Evolutionary conservation across 2,888 invertebrate species (phyloP).

Genomic region (Diadegma fenestrale): DNA sequence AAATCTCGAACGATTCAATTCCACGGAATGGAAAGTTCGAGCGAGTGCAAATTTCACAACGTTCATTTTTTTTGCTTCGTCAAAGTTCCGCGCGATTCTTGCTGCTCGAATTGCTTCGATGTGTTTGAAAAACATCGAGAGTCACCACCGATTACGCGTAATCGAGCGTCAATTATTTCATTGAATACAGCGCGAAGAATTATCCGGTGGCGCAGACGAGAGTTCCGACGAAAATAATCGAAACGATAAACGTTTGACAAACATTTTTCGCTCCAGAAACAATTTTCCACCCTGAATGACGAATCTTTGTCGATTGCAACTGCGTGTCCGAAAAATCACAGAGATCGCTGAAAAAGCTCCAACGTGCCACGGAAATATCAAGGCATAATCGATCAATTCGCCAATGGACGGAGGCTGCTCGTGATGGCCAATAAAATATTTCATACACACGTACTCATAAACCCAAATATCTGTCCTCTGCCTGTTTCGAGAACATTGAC

Average conservation of each 20-base stretch:
- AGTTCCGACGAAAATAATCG: not conserved
- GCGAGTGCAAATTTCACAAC: not conserved
- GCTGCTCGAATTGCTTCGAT: not conserved
- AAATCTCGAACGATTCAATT: conserved; percentile 32
- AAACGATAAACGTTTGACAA: not conserved
- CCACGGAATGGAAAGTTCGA: conserved; percentile 31
- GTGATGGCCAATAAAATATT: not conserved
- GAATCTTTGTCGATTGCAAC: not conserved
- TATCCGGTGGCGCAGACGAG: not conserved
- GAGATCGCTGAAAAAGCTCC: not conserved
- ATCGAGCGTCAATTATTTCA: not conserved
- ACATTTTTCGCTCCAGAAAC: not conserved
- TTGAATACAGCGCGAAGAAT: not conserved
- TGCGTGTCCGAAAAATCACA: not conserved
- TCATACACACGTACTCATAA: not conserved
- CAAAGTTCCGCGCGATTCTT: not conserved
- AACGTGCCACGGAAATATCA: not conserved
- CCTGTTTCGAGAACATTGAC: conserved; percentile 9
- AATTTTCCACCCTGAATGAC: not conserved
- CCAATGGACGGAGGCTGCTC: not conserved
- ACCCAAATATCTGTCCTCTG: not conserved
- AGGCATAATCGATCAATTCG: not conserved
- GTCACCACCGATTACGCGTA: not conserved
- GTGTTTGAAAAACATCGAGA: not conserved
- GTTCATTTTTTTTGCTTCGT: not conserved